Base-by-base conservation (phyloP, 2,113 vertebrate genomes). In the Microcebus ravelobensis region DNA sequence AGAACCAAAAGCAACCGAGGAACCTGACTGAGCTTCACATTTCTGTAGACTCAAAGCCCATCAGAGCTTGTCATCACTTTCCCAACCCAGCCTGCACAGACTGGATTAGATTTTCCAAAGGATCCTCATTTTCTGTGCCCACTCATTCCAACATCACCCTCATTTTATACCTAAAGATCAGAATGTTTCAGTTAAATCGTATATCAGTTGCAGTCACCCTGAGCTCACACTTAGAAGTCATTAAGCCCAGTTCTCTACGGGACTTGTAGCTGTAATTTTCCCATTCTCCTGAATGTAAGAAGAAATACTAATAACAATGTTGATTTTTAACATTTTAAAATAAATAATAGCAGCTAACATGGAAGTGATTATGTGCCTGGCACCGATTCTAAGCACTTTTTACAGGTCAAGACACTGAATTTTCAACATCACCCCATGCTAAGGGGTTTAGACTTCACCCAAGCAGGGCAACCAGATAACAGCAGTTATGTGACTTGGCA, bases 1-100 rank as follows among this genome's bases (percentile, higher is more conserved):
- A 92, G 63, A 95, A 68, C 23, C 65, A n/a, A 87, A 85, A 52
- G 18, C 57, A 87, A 76, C n/a, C 65, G 91, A 91, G 25, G 42
- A 77, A 73, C 25, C 2, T 55, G 87, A 80, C 20, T 82, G 34
- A 84, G 57, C 12, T 15, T 59, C 45, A 65, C 63, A 93, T 70
- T 52, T 74, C 74, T 79, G 39, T n/a, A 97, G 74, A 74, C 34
- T 94, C 42, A 14, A 29, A 76, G 80, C 25, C 17, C 14, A 61
- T 45, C 10, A 0, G 12, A 0, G 2, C 76, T 48, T 48, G 59
- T 67, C 61, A 79, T 81, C 55, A 83, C 0, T 20, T 68, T 42
- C 11, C 17, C 83, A 70, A 80, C 27, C 70, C 17, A 67, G 74
- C 18, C 61, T 18, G 91, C 65, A 74, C 11, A 9, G 14, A 77